phyloP scores from a whole-genome alignment of 2,797 vertebrate genomes.

The Trematomus bernacchii region DNA sequence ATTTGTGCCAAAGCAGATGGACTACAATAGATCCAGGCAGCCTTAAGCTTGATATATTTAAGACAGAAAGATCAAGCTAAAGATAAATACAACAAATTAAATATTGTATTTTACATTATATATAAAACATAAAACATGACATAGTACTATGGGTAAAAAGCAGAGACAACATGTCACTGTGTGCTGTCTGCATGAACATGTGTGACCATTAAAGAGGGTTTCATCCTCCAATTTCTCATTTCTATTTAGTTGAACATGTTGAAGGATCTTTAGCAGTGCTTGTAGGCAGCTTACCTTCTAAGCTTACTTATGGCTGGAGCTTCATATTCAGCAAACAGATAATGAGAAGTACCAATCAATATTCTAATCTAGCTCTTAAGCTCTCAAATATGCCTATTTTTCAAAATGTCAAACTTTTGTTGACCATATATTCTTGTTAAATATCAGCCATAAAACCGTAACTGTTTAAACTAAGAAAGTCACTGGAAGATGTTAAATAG shows the following conservation, averaged over 20 bases:
- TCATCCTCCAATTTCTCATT: too few relatives aligned
- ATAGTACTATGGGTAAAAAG: too few relatives aligned
- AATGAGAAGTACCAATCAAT: background rate
- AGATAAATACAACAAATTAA: too few relatives aligned
- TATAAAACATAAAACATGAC: too few relatives aligned
- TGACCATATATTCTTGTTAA: background rate
- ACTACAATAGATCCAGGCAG: slow-evolving; percentile 39
- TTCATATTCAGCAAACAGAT: too few relatives aligned
- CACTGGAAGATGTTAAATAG: background rate
- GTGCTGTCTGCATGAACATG: too few relatives aligned
- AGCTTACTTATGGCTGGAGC: background rate
- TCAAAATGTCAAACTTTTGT: background rate
- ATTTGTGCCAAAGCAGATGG: slow-evolving; percentile 35
- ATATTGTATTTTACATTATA: too few relatives aligned
- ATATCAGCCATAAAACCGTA: background rate
- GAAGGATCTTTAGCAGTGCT: too few relatives aligned
- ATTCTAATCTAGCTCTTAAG: background rate
- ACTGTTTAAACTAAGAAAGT: background rate
- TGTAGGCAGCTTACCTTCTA: background rate
- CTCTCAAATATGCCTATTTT: background rate
- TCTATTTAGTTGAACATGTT: too few relatives aligned
- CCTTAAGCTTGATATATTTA: background rate
- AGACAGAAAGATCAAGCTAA: slow-evolving; percentile 18
- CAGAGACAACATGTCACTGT: too few relatives aligned
- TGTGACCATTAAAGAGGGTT: too few relatives aligned